These are phyloP conservation scores for Cantharis rufa DNA, from an alignment of 2,888 invertebrate genomes.

Conservation along the genomic window DNA sequence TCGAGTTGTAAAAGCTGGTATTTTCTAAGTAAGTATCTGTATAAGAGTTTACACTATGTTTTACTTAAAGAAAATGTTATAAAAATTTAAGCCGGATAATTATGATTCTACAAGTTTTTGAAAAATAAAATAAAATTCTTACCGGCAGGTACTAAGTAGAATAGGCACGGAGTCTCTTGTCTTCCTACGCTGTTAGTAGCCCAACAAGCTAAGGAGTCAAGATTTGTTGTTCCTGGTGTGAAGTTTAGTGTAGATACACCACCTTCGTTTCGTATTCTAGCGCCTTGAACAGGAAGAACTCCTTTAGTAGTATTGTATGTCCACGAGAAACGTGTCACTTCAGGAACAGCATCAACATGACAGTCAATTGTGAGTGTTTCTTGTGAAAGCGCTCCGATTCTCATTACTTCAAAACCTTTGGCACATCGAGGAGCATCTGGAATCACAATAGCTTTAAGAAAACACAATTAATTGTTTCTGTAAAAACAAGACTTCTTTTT, in stretches of 20 bases:
- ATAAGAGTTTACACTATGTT: constrained; percentile 13
- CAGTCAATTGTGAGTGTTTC: constrained; percentile 77
- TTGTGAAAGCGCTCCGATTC: constrained; percentile 73
- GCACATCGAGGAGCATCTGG: constrained; percentile 79
- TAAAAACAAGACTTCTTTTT: constrained; percentile 8
- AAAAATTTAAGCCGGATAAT: not conserved
- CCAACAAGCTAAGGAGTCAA: constrained; percentile 87
- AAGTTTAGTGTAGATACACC: constrained; percentile 62
- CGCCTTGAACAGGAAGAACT: constrained; percentile 71
- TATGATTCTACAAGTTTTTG: not conserved
- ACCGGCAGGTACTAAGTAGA: constrained; percentile 83
- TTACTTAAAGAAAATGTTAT: not conserved
- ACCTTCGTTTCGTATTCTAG: constrained; percentile 60
- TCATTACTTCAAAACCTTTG: constrained; percentile 70
- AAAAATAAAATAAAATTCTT: constrained; percentile 50
- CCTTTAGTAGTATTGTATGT: constrained; percentile 78
- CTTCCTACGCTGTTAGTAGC: constrained; percentile 82
- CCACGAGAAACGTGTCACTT: constrained; percentile 78
- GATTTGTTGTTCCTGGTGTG: constrained; percentile 62
- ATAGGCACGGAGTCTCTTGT: constrained; percentile 79
- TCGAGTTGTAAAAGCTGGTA: constrained; percentile 20
- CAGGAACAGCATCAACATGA: constrained; percentile 80
- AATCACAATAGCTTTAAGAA: constrained; percentile 23
- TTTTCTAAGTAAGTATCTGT: constrained; percentile 7
- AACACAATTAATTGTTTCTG: not conserved